Base-by-base conservation (phyloP, 2,113 vertebrate genomes). In the Petroica traversi region DNA sequence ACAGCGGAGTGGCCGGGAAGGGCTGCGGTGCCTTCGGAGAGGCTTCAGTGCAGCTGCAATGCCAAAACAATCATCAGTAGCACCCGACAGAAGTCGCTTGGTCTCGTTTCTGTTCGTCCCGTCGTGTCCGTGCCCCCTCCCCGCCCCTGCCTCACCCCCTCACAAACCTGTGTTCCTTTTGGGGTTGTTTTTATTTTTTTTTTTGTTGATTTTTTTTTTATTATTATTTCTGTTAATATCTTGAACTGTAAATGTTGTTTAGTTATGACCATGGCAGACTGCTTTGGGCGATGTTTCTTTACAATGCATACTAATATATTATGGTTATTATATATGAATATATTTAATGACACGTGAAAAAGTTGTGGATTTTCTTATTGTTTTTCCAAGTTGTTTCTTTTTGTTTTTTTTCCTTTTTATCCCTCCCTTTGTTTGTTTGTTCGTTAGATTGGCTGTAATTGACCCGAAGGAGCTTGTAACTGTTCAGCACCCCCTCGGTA, bases 281-380 rank as follows among this genome's bases (percentile, higher is more conserved):
- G 97, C 98, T 98, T 92, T 97, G 97, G 97, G 98, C 98, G 73
- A 98, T 98, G 98, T 98, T 98, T 98, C 99, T 98, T 98, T 99
- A 98, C 99, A 97, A 99, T 99, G 98, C 98, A 98, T 99, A 99
- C 99, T 99, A 99, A 99, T 99, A 99, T 99, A 99, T 99, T 99
- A 99, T 98, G 98, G 99, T 99, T 99, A 99, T 99, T 99, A 99
- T 99, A 99, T 99, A 99, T 99, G 99, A 99, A 99, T 99, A 99
- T 99, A 99, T 99, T 99, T 99, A 99, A 99, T 99, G 98, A 99
- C 98, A 98, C 97, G 97, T 98, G 98, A 98, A 98, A 98, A 98
- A 98, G 97, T 98, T 99, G 99, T 99, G 99, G 98, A 98, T 98
- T 99, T 99, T 98, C 97, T 98, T 98, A 97, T 95, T 95, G 97